These are phyloP conservation scores for Ploceus nigricollis DNA, from an alignment of 2,113 vertebrate genomes.

Conservation along the genomic window DNA sequence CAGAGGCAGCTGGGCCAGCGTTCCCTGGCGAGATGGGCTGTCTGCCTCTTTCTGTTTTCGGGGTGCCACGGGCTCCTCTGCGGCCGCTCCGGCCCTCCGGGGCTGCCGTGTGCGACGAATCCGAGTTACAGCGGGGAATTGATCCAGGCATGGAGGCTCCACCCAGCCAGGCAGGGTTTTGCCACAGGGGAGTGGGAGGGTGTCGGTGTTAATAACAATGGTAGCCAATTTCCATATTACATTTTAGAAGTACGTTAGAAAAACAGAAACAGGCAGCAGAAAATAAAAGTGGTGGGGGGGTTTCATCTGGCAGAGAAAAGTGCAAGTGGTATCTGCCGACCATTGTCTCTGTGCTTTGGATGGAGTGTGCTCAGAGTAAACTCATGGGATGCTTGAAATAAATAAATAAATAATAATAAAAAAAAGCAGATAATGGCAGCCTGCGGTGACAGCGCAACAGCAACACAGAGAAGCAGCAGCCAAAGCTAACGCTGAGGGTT, in stretches of 20 bases:
- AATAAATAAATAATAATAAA: slow-evolving; percentile 50
- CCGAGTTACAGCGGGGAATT: not conserved
- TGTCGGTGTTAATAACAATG: not conserved
- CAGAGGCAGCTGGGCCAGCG: not conserved
- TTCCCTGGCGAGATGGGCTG: slow-evolving; percentile 48
- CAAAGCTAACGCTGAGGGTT: slow-evolving; percentile 66
- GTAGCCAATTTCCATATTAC: not conserved
- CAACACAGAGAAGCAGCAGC: slow-evolving; percentile 66
- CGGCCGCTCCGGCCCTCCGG: not conserved
- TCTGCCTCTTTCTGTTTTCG: slow-evolving; percentile 72
- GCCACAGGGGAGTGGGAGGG: not conserved
- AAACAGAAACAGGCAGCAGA: slow-evolving; percentile 66
- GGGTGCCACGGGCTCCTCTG: not conserved
- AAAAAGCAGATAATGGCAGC: slow-evolving; percentile 50
- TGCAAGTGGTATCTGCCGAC: slow-evolving; percentile 26
- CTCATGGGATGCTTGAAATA: slow-evolving; percentile 59
- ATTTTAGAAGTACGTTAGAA: not conserved
- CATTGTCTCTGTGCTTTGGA: not conserved
- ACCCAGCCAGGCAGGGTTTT: not conserved
- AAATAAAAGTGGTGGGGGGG: slow-evolving; percentile 65
- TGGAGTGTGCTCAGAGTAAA: slow-evolving; percentile 37
- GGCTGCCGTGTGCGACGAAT: not conserved
- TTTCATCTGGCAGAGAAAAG: slow-evolving; percentile 67
- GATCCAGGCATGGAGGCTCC: not conserved
- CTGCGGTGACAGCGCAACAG: slow-evolving; percentile 63